A percentile compares a stretch with the other conserved stretches of the same genome.
These are phyloP conservation scores for Corynorhinus townsendii DNA, from an alignment of 2,113 vertebrate species.

Conservation along the genomic window DNA sequence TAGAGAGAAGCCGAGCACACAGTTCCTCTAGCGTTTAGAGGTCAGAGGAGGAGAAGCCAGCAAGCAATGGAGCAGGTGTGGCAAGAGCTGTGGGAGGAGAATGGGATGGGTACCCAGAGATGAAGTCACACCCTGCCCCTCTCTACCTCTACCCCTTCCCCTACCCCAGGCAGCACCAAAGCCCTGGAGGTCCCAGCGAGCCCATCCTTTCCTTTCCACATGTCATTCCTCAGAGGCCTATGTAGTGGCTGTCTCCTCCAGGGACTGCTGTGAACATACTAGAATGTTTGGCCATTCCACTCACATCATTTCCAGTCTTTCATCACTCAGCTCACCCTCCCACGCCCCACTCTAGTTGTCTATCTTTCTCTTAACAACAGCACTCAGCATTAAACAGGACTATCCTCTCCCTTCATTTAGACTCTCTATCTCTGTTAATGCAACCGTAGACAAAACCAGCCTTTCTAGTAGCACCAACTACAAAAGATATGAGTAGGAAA, in stretches of 20 bases:
- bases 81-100: background rate
- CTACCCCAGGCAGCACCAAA: background rate
- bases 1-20: background rate
- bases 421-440: background rate
- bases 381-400: background rate
- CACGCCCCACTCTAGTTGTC: background rate
- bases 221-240: background rate
- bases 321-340: background rate
- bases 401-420: background rate
- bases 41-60: background rate
- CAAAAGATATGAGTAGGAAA: background rate
- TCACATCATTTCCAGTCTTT: background rate
- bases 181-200: background rate
- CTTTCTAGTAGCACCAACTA: background rate
- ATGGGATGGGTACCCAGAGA: background rate
- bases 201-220: background rate
- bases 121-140: background rate
- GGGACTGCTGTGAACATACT: background rate
- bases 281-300: background rate
- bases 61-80: background rate
- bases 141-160: background rate
- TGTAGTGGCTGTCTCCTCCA: background rate
- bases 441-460: background rate
- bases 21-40: background rate
- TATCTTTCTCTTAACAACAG: background rate